These are phyloP conservation scores for Drosophila baimaii DNA, from an alignment of 1,140 invertebrate genomes.

Conservation along the genomic window DNA sequence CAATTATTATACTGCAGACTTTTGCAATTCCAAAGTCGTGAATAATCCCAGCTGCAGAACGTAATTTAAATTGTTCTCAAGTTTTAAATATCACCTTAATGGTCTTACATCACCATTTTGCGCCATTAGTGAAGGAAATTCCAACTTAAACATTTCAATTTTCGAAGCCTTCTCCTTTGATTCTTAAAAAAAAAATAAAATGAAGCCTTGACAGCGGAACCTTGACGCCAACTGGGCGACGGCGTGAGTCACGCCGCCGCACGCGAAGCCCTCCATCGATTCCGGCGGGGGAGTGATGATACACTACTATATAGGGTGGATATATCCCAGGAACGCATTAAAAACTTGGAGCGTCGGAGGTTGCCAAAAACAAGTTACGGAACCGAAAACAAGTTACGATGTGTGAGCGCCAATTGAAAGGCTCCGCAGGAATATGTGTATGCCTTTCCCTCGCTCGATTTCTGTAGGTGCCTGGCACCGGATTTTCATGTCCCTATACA, in stretches of 20 bases:
- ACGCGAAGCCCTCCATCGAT: slow-evolving; percentile 60
- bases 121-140: slow-evolving; percentile 16
- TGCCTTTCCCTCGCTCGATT: neutral
- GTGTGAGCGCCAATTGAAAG: slow-evolving; percentile 79
- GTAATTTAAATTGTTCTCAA: neutral
- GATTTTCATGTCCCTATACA: slow-evolving; percentile 20
- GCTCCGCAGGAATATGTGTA: neutral
- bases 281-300: slow-evolving; percentile 21
- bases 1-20: neutral
- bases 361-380: slow-evolving; percentile 29
- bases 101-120: slow-evolving; percentile 4
- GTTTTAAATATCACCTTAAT: slow-evolving; percentile 6
- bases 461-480: slow-evolving; percentile 51
- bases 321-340: slow-evolving; percentile 65
- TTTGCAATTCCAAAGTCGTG: neutral
- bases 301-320: slow-evolving; percentile 24
- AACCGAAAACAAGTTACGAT: slow-evolving; percentile 68
- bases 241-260: slow-evolving; percentile 60
- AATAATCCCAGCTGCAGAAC: neutral
- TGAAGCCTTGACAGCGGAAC: slow-evolving; percentile 47
- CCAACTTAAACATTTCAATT: slow-evolving; percentile 25
- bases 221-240: slow-evolving; percentile 53
- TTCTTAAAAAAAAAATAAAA: slow-evolving; percentile 12
- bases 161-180: neutral
- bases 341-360: slow-evolving; percentile 56